Base-by-base conservation (phyloP, 2,113 vertebrate species). In the Rhinolophus ferrumequinum region DNA sequence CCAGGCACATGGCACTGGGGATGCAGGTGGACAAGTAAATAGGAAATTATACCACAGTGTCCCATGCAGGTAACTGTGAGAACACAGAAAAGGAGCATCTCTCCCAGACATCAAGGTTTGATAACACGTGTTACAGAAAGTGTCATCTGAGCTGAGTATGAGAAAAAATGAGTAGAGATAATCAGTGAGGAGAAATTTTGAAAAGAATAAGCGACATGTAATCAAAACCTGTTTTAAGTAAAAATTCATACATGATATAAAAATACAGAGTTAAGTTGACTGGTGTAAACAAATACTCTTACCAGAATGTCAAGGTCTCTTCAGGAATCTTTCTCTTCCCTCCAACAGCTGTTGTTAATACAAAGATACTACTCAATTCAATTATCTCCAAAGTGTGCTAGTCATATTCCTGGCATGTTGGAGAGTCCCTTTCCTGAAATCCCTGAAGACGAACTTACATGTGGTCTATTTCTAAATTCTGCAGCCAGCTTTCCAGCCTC, bases 91-190 rank as follows among this genome's bases (percentile, higher is more conserved):
- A 33, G 35, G 28, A 19, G 33, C 11, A 86, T n/a, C 41, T 82
- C 13, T 93, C 38, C 35, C 47, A 79, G 66, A 54, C n/a, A 67
- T 47, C 18, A 21, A 80, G 54, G 0, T 56, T 76, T 90, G 18
- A 83, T 41, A 83, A 75, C 24, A 52, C 50, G 75, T 88, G n/a
- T 52, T 90, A 38, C n/a, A 18, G 11, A 82, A 82, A 93, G 8
- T 75, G 30, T 35, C 54, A 69, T 91, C 6, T 73, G 83, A 62
- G 13, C 2, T 77, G 35, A 85, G 2, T 88, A 82, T 44, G 73
- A 94, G 44, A 95, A 93, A 93, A 70, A 22, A 90, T 58, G 8
- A 95, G 58, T 58, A 69, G 41, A 73, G 33, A 84, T 82, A 67
- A 70, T 70, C 56, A 93, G 24, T 47, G 84, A 75, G 58, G n/a